A percentile compares a stretch with the other conserved stretches of the same genome.
Evolutionary conservation across 2,113 vertebrate genomes (phyloP).

Genomic region (Cinclus mexicanus): DNA sequence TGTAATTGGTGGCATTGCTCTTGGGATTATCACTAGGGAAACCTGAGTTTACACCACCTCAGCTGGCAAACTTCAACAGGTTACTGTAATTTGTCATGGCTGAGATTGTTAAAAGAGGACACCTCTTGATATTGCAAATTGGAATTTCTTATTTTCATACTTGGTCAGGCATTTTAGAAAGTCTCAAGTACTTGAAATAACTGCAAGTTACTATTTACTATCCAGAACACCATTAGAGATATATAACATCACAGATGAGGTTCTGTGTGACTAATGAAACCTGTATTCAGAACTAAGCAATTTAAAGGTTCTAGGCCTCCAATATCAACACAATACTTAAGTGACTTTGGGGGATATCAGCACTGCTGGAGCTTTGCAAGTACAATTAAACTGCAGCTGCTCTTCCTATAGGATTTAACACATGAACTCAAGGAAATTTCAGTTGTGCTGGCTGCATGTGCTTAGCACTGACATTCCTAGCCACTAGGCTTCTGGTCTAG

Average conservation of each 20-base stretch:
- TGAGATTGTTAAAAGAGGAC: background rate
- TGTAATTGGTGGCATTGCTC: background rate
- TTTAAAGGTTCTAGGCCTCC: background rate
- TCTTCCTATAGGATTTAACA: background rate
- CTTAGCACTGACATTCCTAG: background rate
- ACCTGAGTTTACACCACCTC: background rate
- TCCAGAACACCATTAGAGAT: background rate
- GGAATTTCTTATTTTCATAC: background rate
- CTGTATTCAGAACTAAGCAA: background rate
- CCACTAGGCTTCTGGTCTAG: background rate
- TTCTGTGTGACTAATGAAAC: background rate
- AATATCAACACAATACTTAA: background rate
- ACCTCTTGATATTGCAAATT: background rate
- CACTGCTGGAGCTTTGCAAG: background rate
- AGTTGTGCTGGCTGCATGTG: background rate
- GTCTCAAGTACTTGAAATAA: background rate
- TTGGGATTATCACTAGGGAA: background rate
- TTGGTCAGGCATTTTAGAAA: background rate
- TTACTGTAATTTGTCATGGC: background rate
- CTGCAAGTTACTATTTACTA: background rate
- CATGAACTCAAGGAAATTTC: background rate
- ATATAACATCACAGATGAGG: background rate
- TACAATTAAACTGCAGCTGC: background rate
- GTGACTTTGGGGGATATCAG: background rate
- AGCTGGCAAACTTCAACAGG: background rate